A percentile compares a stretch with the other conserved stretches of the same genome.
Evolutionary conservation across 2,797 vertebrate species (phyloP).

Genomic region (Fistularia tabacaria): DNA sequence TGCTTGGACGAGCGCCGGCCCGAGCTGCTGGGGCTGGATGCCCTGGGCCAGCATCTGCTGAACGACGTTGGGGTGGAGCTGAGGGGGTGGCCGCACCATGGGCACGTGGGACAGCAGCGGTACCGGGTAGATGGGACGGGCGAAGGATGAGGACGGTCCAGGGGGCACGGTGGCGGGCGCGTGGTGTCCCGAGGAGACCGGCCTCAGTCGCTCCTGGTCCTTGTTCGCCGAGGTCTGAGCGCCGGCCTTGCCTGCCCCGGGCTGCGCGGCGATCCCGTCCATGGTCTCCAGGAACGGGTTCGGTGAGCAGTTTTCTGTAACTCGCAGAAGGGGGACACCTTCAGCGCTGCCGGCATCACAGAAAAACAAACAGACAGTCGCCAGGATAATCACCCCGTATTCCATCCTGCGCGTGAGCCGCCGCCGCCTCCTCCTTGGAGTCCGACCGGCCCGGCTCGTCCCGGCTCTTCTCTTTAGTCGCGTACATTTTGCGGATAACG

Average conservation of each 20-base stretch:
- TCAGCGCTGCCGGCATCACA: too few species aligned
- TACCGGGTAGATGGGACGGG: slow-evolving; percentile 89
- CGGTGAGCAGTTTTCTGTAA: slow-evolving; percentile 63
- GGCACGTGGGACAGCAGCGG: slow-evolving; percentile 90
- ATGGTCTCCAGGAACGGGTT: slow-evolving; percentile 65
- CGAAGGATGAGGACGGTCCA: slow-evolving; percentile 82
- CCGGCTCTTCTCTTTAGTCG: slow-evolving; percentile 93
- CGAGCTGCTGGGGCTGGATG: slow-evolving; percentile 88
- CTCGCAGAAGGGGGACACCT: not conserved
- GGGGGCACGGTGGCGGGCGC: slow-evolving; percentile 82
- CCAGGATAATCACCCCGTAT: slow-evolving; percentile 20
- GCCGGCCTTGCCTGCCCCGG: slow-evolving; percentile 67
- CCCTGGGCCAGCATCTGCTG: slow-evolving; percentile 95
- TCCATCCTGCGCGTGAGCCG: slow-evolving; percentile 81
- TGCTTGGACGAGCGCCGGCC: slow-evolving; percentile 86
- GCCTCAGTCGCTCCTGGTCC: slow-evolving; percentile 86
- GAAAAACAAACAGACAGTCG: not conserved
- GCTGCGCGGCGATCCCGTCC: slow-evolving; percentile 56
- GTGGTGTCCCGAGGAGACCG: slow-evolving; percentile 83
- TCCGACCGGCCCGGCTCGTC: slow-evolving; percentile 84
- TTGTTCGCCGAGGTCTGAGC: slow-evolving; percentile 72
- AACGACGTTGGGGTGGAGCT: slow-evolving; percentile 89
- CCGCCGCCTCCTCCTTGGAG: slow-evolving; percentile 78
- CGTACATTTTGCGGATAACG: slow-evolving; percentile 98
- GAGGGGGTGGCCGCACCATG: slow-evolving; percentile 86